Evolutionary conservation across 2,113 vertebrate genomes (phyloP).

Genomic region (Dendrocopos noguchii): DNA sequence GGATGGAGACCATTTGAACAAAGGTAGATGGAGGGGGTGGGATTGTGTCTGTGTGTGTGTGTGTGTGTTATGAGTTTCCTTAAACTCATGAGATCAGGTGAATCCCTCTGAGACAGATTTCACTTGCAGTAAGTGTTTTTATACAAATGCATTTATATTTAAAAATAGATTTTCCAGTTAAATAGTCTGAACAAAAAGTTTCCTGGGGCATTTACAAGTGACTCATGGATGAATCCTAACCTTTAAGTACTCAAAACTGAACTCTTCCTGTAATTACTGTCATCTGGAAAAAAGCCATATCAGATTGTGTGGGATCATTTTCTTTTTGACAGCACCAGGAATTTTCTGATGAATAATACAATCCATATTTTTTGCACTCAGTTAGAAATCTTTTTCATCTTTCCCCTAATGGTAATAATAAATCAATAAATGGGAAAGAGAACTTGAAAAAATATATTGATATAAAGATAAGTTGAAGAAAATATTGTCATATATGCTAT

Average conservation of each 20-base stretch:
- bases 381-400: background rate
- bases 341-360: background rate
- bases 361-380: background rate
- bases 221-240: background rate
- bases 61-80: background rate
- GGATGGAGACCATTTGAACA: background rate
- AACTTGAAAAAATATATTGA: background rate
- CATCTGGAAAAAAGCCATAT: background rate
- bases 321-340: background rate
- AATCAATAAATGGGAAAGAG: background rate
- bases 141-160: background rate
- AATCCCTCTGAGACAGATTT: background rate
- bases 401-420: background rate
- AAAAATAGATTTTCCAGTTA: background rate
- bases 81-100: background rate
- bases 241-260: background rate
- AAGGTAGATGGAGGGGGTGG: background rate
- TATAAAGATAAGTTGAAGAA: no score
- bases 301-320: background rate
- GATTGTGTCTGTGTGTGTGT: no score
- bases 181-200: background rate
- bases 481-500: background rate
- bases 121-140: background rate
- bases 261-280: background rate
- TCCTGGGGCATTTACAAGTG: background rate